phyloP scores from a whole-genome alignment of 2,888 invertebrate genomes.

The Diaprepes abbreviatus region DNA sequence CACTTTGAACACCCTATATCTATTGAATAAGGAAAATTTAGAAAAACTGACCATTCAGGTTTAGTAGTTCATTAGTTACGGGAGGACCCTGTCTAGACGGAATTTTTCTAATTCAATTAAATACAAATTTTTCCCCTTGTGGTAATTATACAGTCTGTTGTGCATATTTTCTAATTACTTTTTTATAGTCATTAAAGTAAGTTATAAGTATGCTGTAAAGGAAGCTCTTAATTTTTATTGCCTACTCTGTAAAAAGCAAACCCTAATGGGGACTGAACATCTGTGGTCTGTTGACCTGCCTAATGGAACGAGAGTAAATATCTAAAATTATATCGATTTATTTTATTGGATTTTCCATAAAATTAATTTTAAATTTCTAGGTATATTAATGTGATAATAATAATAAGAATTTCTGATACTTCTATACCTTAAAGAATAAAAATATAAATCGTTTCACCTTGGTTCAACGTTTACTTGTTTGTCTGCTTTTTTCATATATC shows the following conservation, averaged over 20 bases:
- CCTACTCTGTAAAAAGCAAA: conserved; percentile 34
- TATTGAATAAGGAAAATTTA: no score
- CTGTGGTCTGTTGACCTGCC: conserved; percentile 63
- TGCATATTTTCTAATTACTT: neutral
- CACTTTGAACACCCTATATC: no score
- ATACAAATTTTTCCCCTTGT: neutral
- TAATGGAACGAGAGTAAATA: conserved; percentile 60
- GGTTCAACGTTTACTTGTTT: no score
- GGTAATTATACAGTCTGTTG: neutral
- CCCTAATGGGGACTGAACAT: conserved; percentile 57
- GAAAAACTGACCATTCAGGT: no score
- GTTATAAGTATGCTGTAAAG: conserved; percentile 20
- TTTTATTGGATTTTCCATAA: neutral
- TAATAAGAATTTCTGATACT: no score
- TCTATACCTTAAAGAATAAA: no score
- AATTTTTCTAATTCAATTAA: neutral
- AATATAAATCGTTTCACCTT: no score
- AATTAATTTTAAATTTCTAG: no score
- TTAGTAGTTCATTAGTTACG: no score
- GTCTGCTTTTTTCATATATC: no score
- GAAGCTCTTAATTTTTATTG: conserved; percentile 17
- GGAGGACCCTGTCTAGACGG: no score
- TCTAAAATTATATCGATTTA: conserved; percentile 7
- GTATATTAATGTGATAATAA: no score
- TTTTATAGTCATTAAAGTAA: conserved; percentile 16